Base-by-base conservation (phyloP, 2,888 invertebrate genomes). In the Crossocerus cetratus region DNA sequence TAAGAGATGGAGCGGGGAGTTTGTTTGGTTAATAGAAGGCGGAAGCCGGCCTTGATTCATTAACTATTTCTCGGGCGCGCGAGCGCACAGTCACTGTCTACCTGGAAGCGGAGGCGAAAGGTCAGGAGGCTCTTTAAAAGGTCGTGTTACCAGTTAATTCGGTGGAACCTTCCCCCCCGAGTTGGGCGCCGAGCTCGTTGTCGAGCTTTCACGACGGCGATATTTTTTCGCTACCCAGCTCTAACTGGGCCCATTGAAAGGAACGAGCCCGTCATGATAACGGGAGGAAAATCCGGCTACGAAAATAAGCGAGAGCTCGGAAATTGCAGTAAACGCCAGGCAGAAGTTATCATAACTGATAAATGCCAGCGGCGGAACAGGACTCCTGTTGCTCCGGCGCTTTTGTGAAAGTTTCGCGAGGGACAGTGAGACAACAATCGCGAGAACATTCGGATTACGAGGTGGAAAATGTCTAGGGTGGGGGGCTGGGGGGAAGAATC, bases 101-200 rank as follows among this genome's bases (percentile, higher is more conserved):
- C 32, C 55, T 22, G 68, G 43, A 72, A 74, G 65, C 54, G 68
- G 68, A 62, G 32, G 32, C 65, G 58, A 42, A 22, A n/a, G 45
- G 44, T 16, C 22, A 16, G 23, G 45, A 53, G 69, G 22, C 64
- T 65, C 55, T 54, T 70, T 67, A 58, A 67, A 49, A 32, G 74
- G 74, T 74, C 70, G 55, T 20, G 57, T 69, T 55, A 55, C 43
- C 44, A 67, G 74, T 70, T 74, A 74, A 76, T 74, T 74, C 57
- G 32, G 18, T 18, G 54, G 5, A 44, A 42, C 43, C 60, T 70
- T 20, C 20, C 20, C 13, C 32, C 32, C n/a, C n/a, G n/a, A 32
- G 11, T 11, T 32, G 32, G 8, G 32, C 8, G 11, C 32, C 5
- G 11, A 23, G 57, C 13, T 45, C 16, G 45, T 54, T 53, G n/a